phyloP scores from a whole-genome alignment of 2,797 vertebrate species.

The Myiotriccus ornatus region DNA sequence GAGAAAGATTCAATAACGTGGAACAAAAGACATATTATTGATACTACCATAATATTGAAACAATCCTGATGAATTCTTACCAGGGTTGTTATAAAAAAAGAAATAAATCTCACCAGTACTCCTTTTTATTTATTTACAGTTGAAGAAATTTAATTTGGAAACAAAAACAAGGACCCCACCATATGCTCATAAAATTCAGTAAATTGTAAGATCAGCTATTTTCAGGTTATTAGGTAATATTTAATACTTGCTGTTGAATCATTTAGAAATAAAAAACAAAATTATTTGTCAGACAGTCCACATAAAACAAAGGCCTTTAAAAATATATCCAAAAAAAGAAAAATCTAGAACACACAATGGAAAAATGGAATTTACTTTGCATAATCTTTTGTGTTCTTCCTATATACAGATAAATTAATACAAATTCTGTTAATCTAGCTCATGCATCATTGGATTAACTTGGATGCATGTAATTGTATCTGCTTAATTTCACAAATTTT shows the following conservation, averaged over 20 bases:
- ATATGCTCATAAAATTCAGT: not conserved
- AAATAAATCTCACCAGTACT: not conserved
- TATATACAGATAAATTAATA: not conserved
- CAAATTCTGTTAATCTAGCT: not conserved
- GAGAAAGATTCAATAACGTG: not conserved
- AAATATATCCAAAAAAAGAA: not conserved
- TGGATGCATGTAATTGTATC: not conserved
- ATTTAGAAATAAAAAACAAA: not conserved
- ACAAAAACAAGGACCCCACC: not conserved
- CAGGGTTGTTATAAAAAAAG: not conserved
- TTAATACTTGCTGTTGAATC: not conserved
- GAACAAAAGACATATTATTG: not conserved
- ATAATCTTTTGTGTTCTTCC: not conserved
- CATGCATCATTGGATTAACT: not conserved
- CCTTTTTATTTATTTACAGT: not conserved
- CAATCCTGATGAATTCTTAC: not conserved
- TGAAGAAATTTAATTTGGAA: not conserved
- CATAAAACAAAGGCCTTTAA: not conserved
- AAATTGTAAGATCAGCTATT: not conserved
- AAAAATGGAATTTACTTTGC: not conserved
- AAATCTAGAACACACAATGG: not conserved
- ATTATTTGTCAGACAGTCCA: not conserved
- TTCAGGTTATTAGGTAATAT: not conserved
- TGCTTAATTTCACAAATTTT: not conserved
- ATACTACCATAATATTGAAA: not conserved